Evolutionary conservation across 1,140 invertebrate genomes (phyloP), one percentile per base, ranked within the genome.

Genomic region (Anthonomus grandis): DNA sequence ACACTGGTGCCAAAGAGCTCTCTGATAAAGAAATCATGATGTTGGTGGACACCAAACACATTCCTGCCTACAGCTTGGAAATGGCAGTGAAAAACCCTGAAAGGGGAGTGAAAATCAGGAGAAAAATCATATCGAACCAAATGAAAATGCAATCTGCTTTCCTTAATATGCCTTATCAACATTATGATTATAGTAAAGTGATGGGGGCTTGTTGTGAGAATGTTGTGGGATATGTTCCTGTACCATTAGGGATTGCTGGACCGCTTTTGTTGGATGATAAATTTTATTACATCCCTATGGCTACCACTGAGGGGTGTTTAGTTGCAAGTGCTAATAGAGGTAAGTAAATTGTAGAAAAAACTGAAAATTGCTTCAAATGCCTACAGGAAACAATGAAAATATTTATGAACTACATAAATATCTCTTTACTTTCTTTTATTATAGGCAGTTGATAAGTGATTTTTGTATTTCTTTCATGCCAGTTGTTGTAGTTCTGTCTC

Each of bases 181-280:
- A 89, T 69, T 97, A 94, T 69, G 91, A 96, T 70, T 97, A 96
- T 69, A 83, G 79, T 38, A 85, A 85, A 73, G 88, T 85, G 1
- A 75, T 93, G 60, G 95, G 95, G 51, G 87, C 90, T 3, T 99
- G 97, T 70, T 98, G 96, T 76, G 96, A 99, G 74, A 99, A 98
- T 77, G 95, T 98, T 0, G 86, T 99, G 46, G 97, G 97, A 2
- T 98, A 95, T 74, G 83, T 97, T 36, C 95, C 95, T 10, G 82
- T 99, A 2, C 97, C 97, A 0, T 49, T 68, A 34, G 97, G 97
- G 5, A 84, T 95, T 58, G 95, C 91, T 9, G 97, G 97, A 9
- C 97, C 97, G 1, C 74, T 99, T 2, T 67, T 87, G 0, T 72
- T 99, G 0, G 91, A 99, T 74, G 91, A 86, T 0, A 80, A 87